These are phyloP conservation scores for Sphenodon punctatus DNA, from an alignment of 2,797 vertebrate species.

Conservation along the genomic window DNA sequence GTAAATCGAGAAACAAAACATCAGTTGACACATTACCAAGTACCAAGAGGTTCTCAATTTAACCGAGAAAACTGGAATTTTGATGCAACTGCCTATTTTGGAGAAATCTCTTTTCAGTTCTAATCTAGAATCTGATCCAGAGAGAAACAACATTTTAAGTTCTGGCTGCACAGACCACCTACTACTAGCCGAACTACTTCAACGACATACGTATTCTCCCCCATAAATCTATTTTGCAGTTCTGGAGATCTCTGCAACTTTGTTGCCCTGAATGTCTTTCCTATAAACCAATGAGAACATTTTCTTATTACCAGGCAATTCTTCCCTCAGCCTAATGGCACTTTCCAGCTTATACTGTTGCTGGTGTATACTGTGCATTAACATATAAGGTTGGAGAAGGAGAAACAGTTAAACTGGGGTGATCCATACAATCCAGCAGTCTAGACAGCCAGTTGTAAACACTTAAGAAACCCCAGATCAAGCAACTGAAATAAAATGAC, in stretches of 20 bases:
- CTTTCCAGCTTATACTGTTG: neutral
- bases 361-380: neutral
- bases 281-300: neutral
- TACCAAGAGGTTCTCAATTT: no score
- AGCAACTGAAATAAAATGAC: neutral
- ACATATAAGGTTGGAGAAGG: neutral
- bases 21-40: no score
- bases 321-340: conserved; percentile 19
- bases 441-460: no score
- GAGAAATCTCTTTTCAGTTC: no score
- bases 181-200: neutral
- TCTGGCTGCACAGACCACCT: neutral
- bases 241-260: neutral
- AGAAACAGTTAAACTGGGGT: no score
- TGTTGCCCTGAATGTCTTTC: neutral
- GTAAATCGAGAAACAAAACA: no score
- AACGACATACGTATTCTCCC: neutral
- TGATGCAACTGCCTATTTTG: no score
- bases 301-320: conserved; percentile 23
- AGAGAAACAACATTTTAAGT: neutral
- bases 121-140: neutral
- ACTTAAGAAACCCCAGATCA: no score
- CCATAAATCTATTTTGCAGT: neutral
- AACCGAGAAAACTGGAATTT: neutral
- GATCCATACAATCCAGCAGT: neutral